A percentile compares a stretch with the other conserved stretches of the same genome.
These are phyloP conservation scores for Xylocampa areola DNA, from an alignment of 2,888 invertebrate genomes.

Conservation along the genomic window DNA sequence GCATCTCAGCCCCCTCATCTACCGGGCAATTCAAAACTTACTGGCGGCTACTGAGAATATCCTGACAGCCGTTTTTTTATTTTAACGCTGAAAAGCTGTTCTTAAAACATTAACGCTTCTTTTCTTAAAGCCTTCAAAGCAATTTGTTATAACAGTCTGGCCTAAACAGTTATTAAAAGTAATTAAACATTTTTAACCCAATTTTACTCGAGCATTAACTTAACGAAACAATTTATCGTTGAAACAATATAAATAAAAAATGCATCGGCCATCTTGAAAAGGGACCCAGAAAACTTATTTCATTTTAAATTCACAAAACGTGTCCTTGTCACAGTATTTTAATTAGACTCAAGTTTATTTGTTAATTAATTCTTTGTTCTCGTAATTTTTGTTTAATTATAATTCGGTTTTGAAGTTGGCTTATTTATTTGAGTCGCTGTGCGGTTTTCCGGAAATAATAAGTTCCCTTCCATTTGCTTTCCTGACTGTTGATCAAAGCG, in stretches of 20 bases:
- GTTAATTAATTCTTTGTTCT: conserved; percentile 37
- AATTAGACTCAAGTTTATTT: conserved; percentile 46
- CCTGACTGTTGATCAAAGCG: no score
- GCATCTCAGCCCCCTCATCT: no score
- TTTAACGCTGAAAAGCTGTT: no score
- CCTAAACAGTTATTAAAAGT: conserved; percentile 28
- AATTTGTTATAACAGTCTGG: conserved; percentile 24
- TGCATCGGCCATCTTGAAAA: conserved; percentile 16
- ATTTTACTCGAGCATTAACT: conserved; percentile 7
- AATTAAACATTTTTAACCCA: conserved; percentile 5
- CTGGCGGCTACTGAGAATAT: no score
- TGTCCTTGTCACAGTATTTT: conserved; percentile 49
- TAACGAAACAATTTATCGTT: conserved; percentile 11
- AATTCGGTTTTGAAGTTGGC: conserved; percentile 13
- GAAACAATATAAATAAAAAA: conserved; percentile 25
- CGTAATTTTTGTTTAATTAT: conserved; percentile 10
- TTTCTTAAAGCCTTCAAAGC: conserved; percentile 9
- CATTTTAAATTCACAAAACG: conserved; percentile 52
- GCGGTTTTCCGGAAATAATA: no score
- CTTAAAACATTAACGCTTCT: conserved; percentile 2
- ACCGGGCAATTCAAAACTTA: no score
- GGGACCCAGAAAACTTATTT: conserved; percentile 20
- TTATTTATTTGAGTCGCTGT: not conserved
- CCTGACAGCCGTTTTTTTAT: no score
- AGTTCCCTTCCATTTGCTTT: no score